Percentiles rank a stretch among this genome's conserved stretches.
Evolutionary conservation across 2,797 vertebrate genomes (phyloP).

Genomic region (Spondyliosoma cantharus): DNA sequence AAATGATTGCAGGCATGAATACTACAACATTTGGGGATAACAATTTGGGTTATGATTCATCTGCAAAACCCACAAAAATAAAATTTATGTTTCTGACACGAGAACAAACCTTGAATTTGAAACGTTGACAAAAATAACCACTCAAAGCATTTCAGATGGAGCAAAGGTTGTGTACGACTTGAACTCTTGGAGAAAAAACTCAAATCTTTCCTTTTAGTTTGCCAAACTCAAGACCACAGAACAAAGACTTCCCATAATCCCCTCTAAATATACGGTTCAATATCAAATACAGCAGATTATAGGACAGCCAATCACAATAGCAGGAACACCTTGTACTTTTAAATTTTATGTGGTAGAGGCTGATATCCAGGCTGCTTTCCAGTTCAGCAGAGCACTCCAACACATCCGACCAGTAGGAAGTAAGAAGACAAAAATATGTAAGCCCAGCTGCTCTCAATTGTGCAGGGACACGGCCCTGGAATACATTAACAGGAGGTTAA

Average conservation of each 20-base stretch:
- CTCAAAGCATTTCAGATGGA: background rate
- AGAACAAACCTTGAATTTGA: background rate
- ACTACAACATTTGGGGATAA: background rate
- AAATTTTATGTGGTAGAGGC: slow-evolving; percentile 34
- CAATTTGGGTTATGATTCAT: background rate
- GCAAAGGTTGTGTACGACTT: background rate
- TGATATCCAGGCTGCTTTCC: slow-evolving; percentile 43
- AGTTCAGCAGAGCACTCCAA: slow-evolving; percentile 39
- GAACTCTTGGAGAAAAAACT: slow-evolving; percentile 17
- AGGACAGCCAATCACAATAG: slow-evolving; percentile 18
- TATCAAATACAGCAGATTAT: slow-evolving; percentile 26
- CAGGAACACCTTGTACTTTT: slow-evolving; percentile 59
- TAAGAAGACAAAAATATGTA: slow-evolving; percentile 61
- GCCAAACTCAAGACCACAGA: slow-evolving; percentile 51
- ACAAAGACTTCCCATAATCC: slow-evolving; percentile 14
- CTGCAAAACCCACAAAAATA: background rate
- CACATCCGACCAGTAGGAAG: slow-evolving; percentile 61
- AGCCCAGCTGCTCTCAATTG: slow-evolving; percentile 73
- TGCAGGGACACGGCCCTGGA: slow-evolving; percentile 57
- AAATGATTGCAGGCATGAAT: background rate
- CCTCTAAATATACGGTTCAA: background rate
- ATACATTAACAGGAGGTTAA: slow-evolving; percentile 60
- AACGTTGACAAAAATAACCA: background rate
- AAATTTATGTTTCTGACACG: background rate
- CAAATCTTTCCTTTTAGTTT: slow-evolving; percentile 47